These are phyloP conservation scores for Cheirogaleus medius DNA, from an alignment of 2,113 vertebrate genomes.

Conservation along the genomic window DNA sequence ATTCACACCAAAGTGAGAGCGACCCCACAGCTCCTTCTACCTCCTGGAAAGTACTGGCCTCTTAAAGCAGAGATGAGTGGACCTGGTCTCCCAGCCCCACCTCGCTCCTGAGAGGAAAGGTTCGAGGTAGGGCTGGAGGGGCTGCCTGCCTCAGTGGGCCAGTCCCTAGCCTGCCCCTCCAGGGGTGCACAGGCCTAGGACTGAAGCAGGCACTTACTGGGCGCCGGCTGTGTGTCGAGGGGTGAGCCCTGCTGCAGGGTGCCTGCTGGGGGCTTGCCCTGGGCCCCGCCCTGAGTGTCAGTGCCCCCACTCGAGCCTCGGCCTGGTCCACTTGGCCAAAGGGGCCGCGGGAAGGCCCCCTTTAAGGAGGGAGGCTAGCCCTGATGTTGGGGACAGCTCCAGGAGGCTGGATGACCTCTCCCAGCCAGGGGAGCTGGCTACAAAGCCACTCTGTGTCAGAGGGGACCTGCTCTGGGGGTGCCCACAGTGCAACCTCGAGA, in stretches of 20 bases:
- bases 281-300: background rate
- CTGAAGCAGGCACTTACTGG: background rate
- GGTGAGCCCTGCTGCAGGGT: background rate
- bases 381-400: background rate
- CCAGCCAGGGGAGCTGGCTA: background rate
- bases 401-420: no score
- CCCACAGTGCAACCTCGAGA: background rate
- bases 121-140: background rate
- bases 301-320: background rate
- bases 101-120: background rate
- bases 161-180: background rate
- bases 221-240: background rate
- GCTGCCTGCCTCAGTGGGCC: background rate
- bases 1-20: background rate
- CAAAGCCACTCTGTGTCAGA: background rate
- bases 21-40: background rate
- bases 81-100: no score
- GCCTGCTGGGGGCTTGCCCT: background rate
- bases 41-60: no score
- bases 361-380: background rate
- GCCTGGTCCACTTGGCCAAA: background rate
- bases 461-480: background rate
- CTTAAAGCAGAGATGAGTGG: background rate
- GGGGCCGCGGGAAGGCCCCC: background rate
- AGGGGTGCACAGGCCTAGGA: rapidly evolving